Evolutionary conservation across 2,888 invertebrate species (phyloP).

Genomic region (Augiades crinisus): DNA sequence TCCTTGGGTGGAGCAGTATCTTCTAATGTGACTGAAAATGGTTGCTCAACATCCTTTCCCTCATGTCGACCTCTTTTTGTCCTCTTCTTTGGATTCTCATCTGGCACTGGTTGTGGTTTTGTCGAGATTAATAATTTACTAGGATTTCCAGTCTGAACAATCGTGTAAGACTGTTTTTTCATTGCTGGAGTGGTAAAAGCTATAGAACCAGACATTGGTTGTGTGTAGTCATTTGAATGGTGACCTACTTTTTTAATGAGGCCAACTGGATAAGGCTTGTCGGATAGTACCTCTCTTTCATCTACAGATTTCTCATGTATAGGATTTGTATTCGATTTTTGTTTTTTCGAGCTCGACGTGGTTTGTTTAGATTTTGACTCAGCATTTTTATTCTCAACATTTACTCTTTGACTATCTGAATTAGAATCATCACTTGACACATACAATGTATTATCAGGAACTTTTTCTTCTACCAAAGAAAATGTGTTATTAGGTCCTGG

Average conservation of each 20-base stretch:
- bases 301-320: slow-evolving; percentile 22
- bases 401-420: slow-evolving; percentile 2
- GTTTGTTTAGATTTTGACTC: slow-evolving; percentile 12
- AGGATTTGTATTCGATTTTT: not conserved
- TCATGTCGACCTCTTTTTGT: slow-evolving; percentile 44
- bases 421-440: slow-evolving; percentile 22
- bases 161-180: slow-evolving; percentile 71
- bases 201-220: slow-evolving; percentile 35
- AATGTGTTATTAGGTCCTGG: slow-evolving; percentile 70
- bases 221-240: slow-evolving; percentile 36
- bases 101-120: slow-evolving; percentile 47
- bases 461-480: slow-evolving; percentile 57
- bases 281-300: slow-evolving; percentile 14
- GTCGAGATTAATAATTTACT: slow-evolving; percentile 72
- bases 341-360: not conserved
- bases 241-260: slow-evolving; percentile 59
- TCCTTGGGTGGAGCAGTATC: slow-evolving; percentile 51
- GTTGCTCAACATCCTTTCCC: slow-evolving; percentile 37
- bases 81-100: slow-evolving; percentile 50
- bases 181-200: slow-evolving; percentile 60
- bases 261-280: slow-evolving; percentile 68
- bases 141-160: slow-evolving; percentile 70
- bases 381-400: slow-evolving; percentile 5
- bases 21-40: slow-evolving; percentile 53
- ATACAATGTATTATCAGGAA: slow-evolving; percentile 31